Evolutionary conservation across 2,113 vertebrate species (phyloP).

Genomic region (Cavia porcellus): DNA sequence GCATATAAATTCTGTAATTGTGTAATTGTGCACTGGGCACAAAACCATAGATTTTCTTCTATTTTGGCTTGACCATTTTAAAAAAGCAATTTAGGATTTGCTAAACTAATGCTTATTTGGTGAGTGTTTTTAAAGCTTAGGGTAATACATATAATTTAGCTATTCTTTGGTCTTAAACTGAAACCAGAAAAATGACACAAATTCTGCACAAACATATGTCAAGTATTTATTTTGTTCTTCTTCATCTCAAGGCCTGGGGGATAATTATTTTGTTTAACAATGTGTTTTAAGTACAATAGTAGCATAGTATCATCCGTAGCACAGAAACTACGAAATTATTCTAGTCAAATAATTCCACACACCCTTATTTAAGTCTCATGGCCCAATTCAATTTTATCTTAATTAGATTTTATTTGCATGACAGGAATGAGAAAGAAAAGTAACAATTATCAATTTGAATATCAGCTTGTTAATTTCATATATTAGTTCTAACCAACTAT

Average conservation of each 20-base stretch:
- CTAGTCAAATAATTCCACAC: conserved; percentile 53
- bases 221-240: conserved; percentile 63
- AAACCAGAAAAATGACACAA: conserved; percentile 81
- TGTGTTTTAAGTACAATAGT: conserved; percentile 28
- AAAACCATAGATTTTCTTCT: conserved; percentile 80
- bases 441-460: conserved; percentile 57
- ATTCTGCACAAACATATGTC: conserved; percentile 78
- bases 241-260: conserved; percentile 40
- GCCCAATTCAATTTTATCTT: conserved; percentile 52
- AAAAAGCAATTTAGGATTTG: conserved; percentile 78
- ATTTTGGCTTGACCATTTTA: conserved; percentile 82
- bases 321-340: conserved; percentile 53
- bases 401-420: conserved; percentile 64
- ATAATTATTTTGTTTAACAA: conserved; percentile 62
- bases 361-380: conserved; percentile 61
- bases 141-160: conserved; percentile 81
- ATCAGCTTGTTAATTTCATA: conserved; percentile 41
- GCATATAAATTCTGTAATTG: conserved; percentile 83
- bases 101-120: conserved; percentile 78
- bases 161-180: conserved; percentile 77
- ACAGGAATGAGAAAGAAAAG: conserved; percentile 39
- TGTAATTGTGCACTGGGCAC: conserved; percentile 81
- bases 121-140: conserved; percentile 69
- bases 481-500: conserved; percentile 41
- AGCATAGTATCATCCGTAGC: conserved; percentile 38